Percentiles rank a stretch among this genome's conserved stretches.
Conservation (phyloP, 2,797 vertebrate genomes). For the Acestrorhynchus altus region DNA sequence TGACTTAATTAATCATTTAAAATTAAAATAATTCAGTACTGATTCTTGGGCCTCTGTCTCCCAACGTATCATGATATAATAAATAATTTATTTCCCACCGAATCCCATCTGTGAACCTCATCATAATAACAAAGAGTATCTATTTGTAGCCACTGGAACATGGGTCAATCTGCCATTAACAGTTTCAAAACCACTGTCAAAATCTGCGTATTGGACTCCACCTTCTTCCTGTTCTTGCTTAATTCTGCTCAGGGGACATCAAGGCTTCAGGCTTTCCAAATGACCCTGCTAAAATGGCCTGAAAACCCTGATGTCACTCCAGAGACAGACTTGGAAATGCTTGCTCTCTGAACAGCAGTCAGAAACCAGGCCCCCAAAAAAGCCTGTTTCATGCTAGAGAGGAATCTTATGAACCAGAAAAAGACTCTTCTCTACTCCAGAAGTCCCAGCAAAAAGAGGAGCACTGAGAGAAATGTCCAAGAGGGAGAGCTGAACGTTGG, state of each 20-base stretch:
- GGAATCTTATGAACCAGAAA: conserved; percentile 24
- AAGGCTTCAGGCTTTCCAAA: neutral
- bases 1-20: too few species aligned
- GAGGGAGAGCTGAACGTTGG: conserved; percentile 12
- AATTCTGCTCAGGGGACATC: neutral
- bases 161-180: neutral
- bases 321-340: neutral
- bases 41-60: neutral
- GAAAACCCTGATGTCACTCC: conserved; percentile 7
- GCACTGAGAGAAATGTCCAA: conserved; percentile 8
- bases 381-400: neutral
- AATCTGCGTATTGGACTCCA: neutral
- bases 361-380: neutral
- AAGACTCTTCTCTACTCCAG: conserved; percentile 9
- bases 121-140: neutral
- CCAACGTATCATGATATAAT: neutral
- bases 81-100: neutral
- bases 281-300: neutral
- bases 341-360: conserved; percentile 8
- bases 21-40: too few species aligned
- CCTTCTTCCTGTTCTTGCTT: neutral
- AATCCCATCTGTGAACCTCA: conserved; percentile 7
- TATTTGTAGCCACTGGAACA: conserved; percentile 4
- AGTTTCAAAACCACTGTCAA: neutral
- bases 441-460: conserved; percentile 20